Evolutionary conservation across 2,888 invertebrate genomes (phyloP), one percentile per base, ranked within the genome.

Genomic region (Caenorhabditis sp.): DNA sequence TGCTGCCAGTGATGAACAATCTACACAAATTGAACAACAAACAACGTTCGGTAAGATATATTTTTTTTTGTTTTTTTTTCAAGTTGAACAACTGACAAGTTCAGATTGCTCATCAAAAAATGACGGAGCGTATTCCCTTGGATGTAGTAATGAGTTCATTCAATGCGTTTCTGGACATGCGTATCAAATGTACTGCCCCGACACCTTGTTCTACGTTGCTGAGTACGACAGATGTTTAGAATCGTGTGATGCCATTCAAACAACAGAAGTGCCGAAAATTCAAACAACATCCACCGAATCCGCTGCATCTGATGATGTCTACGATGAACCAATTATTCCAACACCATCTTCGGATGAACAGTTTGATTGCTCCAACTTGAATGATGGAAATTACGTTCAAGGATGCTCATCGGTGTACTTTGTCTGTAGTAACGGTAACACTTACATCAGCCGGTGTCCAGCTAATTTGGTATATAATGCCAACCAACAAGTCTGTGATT

Each of bases 371-470:
- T 59, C 59, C n/a, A 69, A 63, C n/a, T 49, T 55, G 4, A 62
- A 63, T 5, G 64, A 67, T 36, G 75, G 75, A 49, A 62, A 62
- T 50, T 76, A 78, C 54, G 75, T 71, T 17, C 59, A 69, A 12
- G 78, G 78, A 8, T 78, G 78, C 60, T 62, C 66, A 1, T 58
- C 62, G 26, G 31, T 67, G 43, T 78, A 67, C 70, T 75, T 63
- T 63, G 49, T 55, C 1, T 78, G 78, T 49, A 17, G 36, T 27
- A 72, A 69, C 17, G 59, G 64, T 24, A 27, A 61, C 17, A 61
- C 67, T 2, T 58, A 53, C 49, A 62, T 65, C n/a, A 59, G 59
- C 26, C 50, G 54, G 12, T 78, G 78, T 53, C 75, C 75, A 31
- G 49, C 23, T 10, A 67, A 63, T 23, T 58, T 65, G 0, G 66